These are phyloP conservation scores for Cecidostiba fungosa DNA, from an alignment of 2,888 invertebrate genomes.

Conservation along the genomic window DNA sequence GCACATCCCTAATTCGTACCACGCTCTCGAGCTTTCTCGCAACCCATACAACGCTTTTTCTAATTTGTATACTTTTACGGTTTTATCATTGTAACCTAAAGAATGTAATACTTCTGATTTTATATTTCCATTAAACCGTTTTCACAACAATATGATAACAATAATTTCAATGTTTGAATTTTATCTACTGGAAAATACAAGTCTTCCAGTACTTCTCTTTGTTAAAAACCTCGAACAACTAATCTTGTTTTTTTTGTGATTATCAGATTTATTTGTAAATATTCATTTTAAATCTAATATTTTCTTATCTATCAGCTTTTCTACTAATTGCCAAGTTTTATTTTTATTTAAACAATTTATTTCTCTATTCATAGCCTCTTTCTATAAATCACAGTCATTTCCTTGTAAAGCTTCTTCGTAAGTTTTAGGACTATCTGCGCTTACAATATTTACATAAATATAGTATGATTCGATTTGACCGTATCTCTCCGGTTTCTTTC, in stretches of 20 bases:
- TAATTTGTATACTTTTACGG: neutral
- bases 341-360: neutral
- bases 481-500: neutral
- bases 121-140: constrained; percentile 6
- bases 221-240: neutral
- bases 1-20: too few species aligned
- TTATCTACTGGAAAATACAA: neutral
- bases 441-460: neutral
- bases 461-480: neutral
- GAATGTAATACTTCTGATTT: neutral
- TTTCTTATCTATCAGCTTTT: neutral
- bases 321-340: neutral
- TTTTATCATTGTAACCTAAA: neutral
- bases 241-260: neutral
- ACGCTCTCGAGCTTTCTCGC: neutral
- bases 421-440: neutral
- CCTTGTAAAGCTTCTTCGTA: neutral
- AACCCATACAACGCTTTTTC: too few species aligned
- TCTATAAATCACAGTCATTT: neutral
- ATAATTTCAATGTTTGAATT: neutral
- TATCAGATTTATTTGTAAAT: neutral
- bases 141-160: neutral
- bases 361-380: neutral
- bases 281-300: constrained; percentile 4
- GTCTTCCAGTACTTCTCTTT: neutral